A percentile compares a stretch with the other conserved stretches of the same genome.
These are phyloP conservation scores for Coturnix japonica DNA, from an alignment of 2,113 vertebrate genomes.

Conservation along the genomic window DNA sequence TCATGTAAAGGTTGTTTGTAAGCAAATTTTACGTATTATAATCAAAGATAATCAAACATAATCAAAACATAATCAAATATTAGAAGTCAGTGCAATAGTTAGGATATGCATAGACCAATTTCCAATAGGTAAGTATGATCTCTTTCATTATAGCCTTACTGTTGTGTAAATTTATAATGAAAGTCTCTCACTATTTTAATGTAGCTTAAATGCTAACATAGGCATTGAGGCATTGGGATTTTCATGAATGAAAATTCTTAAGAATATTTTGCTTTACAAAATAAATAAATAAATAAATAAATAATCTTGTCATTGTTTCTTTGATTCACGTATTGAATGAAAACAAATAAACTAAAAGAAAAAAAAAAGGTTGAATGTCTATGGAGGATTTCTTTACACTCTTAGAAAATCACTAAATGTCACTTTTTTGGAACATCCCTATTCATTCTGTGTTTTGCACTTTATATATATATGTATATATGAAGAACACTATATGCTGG, in stretches of 20 bases:
- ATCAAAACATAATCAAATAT: conserved; percentile 13
- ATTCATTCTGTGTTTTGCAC: neutral
- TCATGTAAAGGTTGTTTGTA: neutral
- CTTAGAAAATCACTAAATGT: neutral
- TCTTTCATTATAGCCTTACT: neutral
- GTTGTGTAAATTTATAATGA: neutral
- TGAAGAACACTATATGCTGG: too few species aligned
- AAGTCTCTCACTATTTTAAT: neutral
- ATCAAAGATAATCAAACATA: neutral
- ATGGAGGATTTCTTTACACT: neutral
- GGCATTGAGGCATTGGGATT: neutral
- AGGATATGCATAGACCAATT: neutral
- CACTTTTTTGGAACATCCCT: neutral
- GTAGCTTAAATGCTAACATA: neutral
- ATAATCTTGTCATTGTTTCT: neutral
- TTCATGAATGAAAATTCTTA: neutral
- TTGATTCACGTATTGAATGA: neutral
- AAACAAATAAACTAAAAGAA: neutral
- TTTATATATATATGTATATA: neutral
- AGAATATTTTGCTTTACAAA: neutral
- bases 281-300: neutral
- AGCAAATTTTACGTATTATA: neutral
- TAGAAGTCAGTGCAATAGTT: neutral
- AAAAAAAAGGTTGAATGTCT: neutral
- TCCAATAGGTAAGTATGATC: neutral